Conservation (phyloP, 2,888 invertebrate genomes). For the Ceramica pisi region DNA sequence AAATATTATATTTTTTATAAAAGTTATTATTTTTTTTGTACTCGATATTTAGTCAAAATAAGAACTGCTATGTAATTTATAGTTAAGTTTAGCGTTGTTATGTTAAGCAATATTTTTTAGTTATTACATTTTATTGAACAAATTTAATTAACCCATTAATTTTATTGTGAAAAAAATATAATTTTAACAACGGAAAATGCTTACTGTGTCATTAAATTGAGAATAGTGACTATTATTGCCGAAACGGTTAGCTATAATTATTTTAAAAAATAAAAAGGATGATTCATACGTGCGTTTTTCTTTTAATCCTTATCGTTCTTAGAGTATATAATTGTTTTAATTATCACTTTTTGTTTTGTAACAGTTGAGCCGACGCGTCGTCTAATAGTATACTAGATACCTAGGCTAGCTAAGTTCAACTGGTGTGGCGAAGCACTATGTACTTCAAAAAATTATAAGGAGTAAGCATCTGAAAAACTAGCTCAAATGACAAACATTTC, state of each 20-base stretch:
- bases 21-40: constrained; percentile 88
- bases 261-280: constrained; percentile 91
- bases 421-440: too few relatives aligned
- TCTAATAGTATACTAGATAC: too few relatives aligned
- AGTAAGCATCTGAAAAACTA: not conserved
- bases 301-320: constrained; percentile 54
- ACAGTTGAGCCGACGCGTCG: too few relatives aligned
- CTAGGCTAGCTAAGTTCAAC: too few relatives aligned
- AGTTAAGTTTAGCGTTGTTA: constrained; percentile 87
- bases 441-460: not conserved
- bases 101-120: constrained; percentile 81
- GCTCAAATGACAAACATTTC: not conserved
- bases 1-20: constrained; percentile 89
- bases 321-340: not conserved
- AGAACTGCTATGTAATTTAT: constrained; percentile 85
- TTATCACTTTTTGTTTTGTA: too few relatives aligned
- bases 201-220: constrained; percentile 89
- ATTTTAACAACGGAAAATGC: constrained; percentile 90
- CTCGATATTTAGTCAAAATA: constrained; percentile 83
- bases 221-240: constrained; percentile 90
- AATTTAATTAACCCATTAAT: constrained; percentile 83
- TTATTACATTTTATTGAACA: constrained; percentile 83
- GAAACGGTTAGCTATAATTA: constrained; percentile 91
- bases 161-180: constrained; percentile 73
- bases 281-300: constrained; percentile 86